Percentiles rank a stretch among this genome's conserved stretches.
phyloP scores from a whole-genome alignment of 1,140 invertebrate genomes.

The Sitodiplosis mosellana region DNA sequence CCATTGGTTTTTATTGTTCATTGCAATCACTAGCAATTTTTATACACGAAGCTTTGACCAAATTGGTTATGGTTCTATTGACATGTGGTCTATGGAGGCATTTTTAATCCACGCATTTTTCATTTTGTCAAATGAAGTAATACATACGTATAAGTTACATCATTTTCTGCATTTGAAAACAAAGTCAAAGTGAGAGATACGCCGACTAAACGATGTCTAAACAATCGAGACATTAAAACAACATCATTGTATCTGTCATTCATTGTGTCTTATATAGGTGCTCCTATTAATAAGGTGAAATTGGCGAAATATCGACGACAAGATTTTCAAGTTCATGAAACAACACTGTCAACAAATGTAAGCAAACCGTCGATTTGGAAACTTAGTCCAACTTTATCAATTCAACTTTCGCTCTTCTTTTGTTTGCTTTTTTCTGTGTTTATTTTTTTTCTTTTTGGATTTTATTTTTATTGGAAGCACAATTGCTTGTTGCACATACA shows the following conservation, averaged over 20 bases:
- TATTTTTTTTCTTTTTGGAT: background rate
- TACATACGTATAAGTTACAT: conserved; percentile 1
- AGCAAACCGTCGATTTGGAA: conserved; percentile 20
- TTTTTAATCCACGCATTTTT: too few species aligned
- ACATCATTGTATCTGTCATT: background rate
- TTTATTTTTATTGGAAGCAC: background rate
- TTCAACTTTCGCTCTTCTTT: background rate
- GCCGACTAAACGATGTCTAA: too few species aligned
- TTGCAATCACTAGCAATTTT: background rate
- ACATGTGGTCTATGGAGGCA: too few species aligned
- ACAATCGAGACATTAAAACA: too few species aligned
- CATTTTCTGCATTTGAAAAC: too few species aligned
- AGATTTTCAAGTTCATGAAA: conserved; percentile 51
- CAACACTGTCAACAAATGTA: conserved; percentile 44
- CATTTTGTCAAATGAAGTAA: background rate
- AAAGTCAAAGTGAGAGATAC: too few species aligned
- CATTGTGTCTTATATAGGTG: conserved; percentile 32
- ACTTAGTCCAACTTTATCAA: background rate
- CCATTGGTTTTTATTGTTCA: background rate
- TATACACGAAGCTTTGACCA: background rate
- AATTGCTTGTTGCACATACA: background rate
- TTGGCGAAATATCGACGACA: conserved; percentile 47
- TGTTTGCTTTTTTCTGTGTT: background rate
- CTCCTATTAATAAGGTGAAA: conserved; percentile 58
- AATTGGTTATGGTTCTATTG: background rate